These are phyloP conservation scores for Reticulitermes speratus DNA, from an alignment of 1,140 invertebrate genomes.

Conservation along the genomic window DNA sequence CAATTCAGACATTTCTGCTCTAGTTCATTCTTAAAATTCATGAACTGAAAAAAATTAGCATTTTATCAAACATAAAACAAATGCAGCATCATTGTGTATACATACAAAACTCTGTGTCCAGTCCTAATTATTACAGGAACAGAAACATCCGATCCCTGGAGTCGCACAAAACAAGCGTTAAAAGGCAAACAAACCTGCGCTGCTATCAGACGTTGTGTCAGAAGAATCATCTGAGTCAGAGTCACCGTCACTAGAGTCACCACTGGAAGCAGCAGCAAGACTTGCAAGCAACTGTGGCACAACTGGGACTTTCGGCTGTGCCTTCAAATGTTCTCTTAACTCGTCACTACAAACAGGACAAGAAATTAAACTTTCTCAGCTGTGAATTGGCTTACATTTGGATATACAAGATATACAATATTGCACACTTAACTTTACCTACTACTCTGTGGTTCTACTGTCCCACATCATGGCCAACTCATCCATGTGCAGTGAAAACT, in stretches of 20 bases:
- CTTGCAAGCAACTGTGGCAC: constrained; percentile 38
- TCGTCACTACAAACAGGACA: constrained; percentile 64
- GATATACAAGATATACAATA: not conserved
- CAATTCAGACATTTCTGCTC: too few relatives aligned
- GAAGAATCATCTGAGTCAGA: not conserved
- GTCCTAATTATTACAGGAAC: too few relatives aligned
- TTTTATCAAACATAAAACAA: too few relatives aligned
- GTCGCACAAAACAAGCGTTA: too few relatives aligned
- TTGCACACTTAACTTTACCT: constrained; percentile 17
- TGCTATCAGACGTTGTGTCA: not conserved
- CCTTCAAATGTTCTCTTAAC: constrained; percentile 85
- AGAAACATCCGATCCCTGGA: too few relatives aligned
- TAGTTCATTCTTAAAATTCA: too few relatives aligned
- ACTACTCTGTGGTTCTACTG: too few relatives aligned
- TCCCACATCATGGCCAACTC: too few relatives aligned
- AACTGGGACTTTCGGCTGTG: constrained; percentile 63
- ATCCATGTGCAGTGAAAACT: too few relatives aligned
- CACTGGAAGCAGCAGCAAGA: constrained; percentile 34
- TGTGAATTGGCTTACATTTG: constrained; percentile 21
- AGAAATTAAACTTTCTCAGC: constrained; percentile 17
- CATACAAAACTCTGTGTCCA: too few relatives aligned
- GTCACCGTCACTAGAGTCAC: constrained; percentile 29
- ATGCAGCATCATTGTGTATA: too few relatives aligned
- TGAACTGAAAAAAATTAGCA: too few relatives aligned
- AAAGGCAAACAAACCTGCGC: constrained; percentile 16